Evolutionary conservation across 2,113 vertebrate species (phyloP), one percentile per base, ranked within the genome.

Genomic region (Leucosticte australis): DNA sequence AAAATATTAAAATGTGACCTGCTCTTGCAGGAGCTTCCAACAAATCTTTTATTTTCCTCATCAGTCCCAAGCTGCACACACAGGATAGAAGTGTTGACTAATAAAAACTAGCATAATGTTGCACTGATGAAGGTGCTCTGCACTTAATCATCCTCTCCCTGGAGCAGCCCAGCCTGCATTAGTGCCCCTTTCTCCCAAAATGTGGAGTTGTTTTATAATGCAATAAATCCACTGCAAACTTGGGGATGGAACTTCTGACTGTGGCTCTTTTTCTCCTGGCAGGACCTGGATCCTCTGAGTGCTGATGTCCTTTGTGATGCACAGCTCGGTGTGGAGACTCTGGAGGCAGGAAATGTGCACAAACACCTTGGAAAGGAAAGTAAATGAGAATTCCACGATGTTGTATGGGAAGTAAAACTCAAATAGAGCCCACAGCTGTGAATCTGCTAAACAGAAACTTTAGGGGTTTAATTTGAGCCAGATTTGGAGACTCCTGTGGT

Each of bases 1-100:
- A 88, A 96, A 75, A 52, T 71, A 78, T 80, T 86, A 78, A 96
- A 94, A 87, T 69, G 41, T 85, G 49, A 92, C 89, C 87, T 90
- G 27, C 49, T 84, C 15, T 75, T 82, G 59, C 30, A 86, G 71
- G 50, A 77, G 22, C 67, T 90, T 87, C 80, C 62, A 75, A 39
- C 63, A 90, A 67, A 83, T 53, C 23, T 83, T 80, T 52, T 22
- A 2, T 59, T 70, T 85, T 44, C 82, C 47, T 90, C 55, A 22
- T 62, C 24, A 39, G 30, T 42, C 35, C 78, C 44, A 64, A 87
- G 56, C 14, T 94, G 41, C 13, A 62, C 35, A 31, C 24, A 4
- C 26, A 73, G 41, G 53, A 62, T 55, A 4, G 35, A 22, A 33
- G 28, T 65, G 93, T 83, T 56, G 50, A 20, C 57, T 85, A 89